Evolutionary conservation across 2,797 vertebrate species (phyloP), one percentile per base, ranked within the genome.

Genomic region (Lutjanus campechanus): DNA sequence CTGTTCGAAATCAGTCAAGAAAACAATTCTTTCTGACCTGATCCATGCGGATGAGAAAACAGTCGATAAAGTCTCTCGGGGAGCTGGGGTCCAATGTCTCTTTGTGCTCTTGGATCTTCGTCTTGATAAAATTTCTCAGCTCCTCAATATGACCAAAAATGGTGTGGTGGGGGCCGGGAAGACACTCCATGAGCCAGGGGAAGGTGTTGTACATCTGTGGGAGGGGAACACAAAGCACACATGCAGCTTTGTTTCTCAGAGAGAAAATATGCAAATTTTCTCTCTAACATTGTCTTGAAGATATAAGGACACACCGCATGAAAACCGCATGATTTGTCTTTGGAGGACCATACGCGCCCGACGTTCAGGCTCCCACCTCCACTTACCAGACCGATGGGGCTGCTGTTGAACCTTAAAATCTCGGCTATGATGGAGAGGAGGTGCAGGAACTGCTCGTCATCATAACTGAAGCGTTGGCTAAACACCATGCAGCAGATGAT

Each of bases 401-500:
- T 88, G 69, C 93, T 95, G 0, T 8, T 1, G 22, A 94, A 93
- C 2, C 0, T 77, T 7, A 86, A 0, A 0, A 67, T 0, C 0
- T 78, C 65, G 61, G 82, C 19, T 2, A 95, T 56, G 36, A 88
- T 80, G 8, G 68, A 41, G 4, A 95, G 90, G 47, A 96, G 77
- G 0, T 22, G 36, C 16, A 93, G 60, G 36, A 96, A 96, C 64
- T 89, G 79, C 20, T 85, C 69, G 72, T 96, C 94, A 4, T 94
- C 70, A 19, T 95, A 94, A 7, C 71, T 73, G 72, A 96, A 97
- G 64, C 94, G 93, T 50, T 93, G 73, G 0, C 95, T 91, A 10
- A 94, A 97, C 60, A 95, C 90, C 67, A 97, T 53, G 17, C 94
- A 94, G 78, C 94, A 94, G 80, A 96, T 94, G 6, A 96, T 90